Evolutionary conservation across 2,113 vertebrate species (phyloP).

Genomic region (Microtus montanus): DNA sequence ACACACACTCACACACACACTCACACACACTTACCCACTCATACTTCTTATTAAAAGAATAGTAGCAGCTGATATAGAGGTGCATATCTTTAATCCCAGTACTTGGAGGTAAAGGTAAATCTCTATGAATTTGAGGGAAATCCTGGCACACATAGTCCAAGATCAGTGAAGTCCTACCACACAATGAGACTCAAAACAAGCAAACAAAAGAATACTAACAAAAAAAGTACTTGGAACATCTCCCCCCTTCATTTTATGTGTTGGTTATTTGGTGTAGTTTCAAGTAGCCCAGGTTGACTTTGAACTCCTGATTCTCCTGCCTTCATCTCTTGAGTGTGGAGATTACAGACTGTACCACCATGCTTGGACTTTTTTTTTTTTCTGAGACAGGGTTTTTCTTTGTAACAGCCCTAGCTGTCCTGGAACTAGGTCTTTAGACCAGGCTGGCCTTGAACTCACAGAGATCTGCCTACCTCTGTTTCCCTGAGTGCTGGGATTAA

Average conservation of each 20-base stretch:
- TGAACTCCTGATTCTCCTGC: neutral
- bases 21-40: neutral
- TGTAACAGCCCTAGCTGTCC: no score
- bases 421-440: no score
- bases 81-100: neutral
- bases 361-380: neutral
- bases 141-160: neutral
- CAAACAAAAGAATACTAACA: neutral
- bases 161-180: neutral
- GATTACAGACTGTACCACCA: neutral
- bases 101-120: neutral
- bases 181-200: neutral
- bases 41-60: neutral
- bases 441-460: no score
- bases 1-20: no score
- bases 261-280: neutral
- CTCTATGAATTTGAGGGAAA: neutral
- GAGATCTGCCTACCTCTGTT: no score
- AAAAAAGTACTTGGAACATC: neutral
- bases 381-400: no score
- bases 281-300: neutral
- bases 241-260: neutral
- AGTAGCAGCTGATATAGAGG: neutral
- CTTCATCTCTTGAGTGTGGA: neutral
- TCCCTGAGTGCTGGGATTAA: no score